Evolutionary conservation across 2,797 vertebrate species (phyloP), one percentile per base, ranked within the genome.

Genomic region (Brachyalestes nurse): DNA sequence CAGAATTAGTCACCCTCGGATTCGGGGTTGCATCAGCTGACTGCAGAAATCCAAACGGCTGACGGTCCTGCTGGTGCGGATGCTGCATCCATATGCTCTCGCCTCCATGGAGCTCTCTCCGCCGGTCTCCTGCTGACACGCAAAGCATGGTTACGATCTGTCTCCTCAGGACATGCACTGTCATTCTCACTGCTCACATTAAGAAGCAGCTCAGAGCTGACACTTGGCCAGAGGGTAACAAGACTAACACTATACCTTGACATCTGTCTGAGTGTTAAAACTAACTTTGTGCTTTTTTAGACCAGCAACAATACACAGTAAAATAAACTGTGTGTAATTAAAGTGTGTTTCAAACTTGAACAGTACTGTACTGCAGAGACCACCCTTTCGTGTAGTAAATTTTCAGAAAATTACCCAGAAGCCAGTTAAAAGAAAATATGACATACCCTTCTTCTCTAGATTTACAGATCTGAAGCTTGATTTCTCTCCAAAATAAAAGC

Each of bases 21-120:
- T 57, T 77, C 66, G 65, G 74, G 49, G 49, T 72, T 72, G 49
- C 67, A 82, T 82, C 80, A 82, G 58, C 67, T 72, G 58, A 72
- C 34, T 55, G 66, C 21, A 45, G 38, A 65, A 57, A 82, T 82
- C 67, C 74, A 65, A 72, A 45, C 10, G 69, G 80, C 47, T 72
- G 67, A 82, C 76, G 45, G 38, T 72, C 49, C 17, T 66, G 74
- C 60, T 65, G 60, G 47, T 65, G 34, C 21, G 60, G 40, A 74
- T 58, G 34, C 71, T 74, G 19, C 65, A 49, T 69, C 14, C 23
- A 67, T 73, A 80, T 60, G 62, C 51, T 67, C n/a, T 19, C 0
- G 57, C 66, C 62, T 67, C 6, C 16, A 14, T 21, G 16, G 62
- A 80, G 40, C 38, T 72, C 0, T 73, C 5, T 28, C 21, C 45